Conservation (phyloP, 2,113 vertebrate genomes). For the Hyperoodon ampullatus region DNA sequence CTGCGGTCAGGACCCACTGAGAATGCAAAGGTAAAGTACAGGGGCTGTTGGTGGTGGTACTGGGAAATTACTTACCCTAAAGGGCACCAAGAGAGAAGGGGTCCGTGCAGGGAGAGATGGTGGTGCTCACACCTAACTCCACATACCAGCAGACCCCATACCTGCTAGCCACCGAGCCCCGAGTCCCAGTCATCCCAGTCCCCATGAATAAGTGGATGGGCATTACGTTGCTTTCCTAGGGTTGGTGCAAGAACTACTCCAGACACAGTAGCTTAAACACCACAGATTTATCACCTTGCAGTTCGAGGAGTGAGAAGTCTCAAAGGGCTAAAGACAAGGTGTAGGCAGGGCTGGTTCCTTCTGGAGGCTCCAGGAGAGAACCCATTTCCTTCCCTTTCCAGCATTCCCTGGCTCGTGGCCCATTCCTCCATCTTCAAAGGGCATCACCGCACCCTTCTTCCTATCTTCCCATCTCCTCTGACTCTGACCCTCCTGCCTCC, state of each 20-base stretch:
- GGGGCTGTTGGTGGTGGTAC: fast-evolving
- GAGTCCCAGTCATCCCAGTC: fast-evolving
- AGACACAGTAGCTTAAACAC: not conserved
- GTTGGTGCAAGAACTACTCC: not conserved
- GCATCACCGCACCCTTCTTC: fast-evolving
- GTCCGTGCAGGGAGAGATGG: fast-evolving
- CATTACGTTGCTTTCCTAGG: fast-evolving
- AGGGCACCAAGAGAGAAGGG: not conserved
- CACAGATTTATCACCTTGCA: fast-evolving
- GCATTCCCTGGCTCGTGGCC: no score
- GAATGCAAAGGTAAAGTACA: fast-evolving
- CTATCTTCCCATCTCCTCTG: not conserved
- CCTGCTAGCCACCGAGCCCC: fast-evolving
- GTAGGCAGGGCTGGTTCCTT: fast-evolving
- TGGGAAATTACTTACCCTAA: fast-evolving
- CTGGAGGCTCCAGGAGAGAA: not conserved
- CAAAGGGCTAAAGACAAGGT: fast-evolving
- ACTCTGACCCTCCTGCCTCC: no score
- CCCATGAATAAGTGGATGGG: fast-evolving
- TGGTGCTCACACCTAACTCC: no score
- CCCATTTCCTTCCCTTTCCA: not conserved
- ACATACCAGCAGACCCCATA: fast-evolving
- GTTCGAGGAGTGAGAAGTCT: fast-evolving
- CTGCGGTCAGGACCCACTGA: fast-evolving
- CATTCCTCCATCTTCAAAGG: no score